phyloP scores from a whole-genome alignment of 1,140 invertebrate genomes.

The Drosophila teissieri region DNA sequence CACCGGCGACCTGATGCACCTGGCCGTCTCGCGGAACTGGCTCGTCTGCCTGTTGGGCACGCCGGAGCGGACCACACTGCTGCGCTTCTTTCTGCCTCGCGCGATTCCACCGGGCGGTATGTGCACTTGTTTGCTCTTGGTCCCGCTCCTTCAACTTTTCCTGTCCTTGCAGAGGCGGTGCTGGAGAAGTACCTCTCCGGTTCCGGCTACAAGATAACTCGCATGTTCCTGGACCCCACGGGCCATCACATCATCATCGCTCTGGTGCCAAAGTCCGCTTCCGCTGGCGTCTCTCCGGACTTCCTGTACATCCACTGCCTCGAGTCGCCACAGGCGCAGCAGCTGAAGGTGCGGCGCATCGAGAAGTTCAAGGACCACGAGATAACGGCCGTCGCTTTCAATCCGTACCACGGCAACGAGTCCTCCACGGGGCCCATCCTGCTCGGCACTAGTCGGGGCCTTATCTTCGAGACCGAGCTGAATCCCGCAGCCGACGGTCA shows the following conservation, averaged over 20 bases:
- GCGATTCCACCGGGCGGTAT: constrained; percentile 91
- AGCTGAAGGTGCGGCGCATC: constrained; percentile 87
- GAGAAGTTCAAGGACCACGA: constrained; percentile 91
- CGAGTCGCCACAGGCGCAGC: constrained; percentile 83
- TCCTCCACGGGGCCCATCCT: constrained; percentile 91
- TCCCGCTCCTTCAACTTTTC: not conserved
- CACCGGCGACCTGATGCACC: constrained; percentile 88
- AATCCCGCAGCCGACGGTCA: constrained; percentile 88
- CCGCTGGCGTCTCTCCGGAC: constrained; percentile 88
- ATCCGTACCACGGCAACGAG: constrained; percentile 90
- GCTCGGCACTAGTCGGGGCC: constrained; percentile 94
- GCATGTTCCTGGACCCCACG: constrained; percentile 94
- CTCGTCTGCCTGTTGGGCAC: constrained; percentile 94
- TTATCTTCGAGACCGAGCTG: constrained; percentile 96
- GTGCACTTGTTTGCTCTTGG: not conserved
- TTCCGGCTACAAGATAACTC: constrained; percentile 87
- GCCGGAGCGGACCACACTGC: constrained; percentile 90
- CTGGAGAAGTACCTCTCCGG: constrained; percentile 86
- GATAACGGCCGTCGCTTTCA: constrained; percentile 96
- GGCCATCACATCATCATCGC: constrained; percentile 93
- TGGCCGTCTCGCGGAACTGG: constrained; percentile 92
- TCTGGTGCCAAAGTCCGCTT: constrained; percentile 87
- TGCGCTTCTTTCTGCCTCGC: constrained; percentile 92
- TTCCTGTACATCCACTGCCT: constrained; percentile 91
- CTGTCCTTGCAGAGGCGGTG: constrained; percentile 86